Conservation (phyloP, 2,797 vertebrate species). For the Epinephelus coioides region DNA sequence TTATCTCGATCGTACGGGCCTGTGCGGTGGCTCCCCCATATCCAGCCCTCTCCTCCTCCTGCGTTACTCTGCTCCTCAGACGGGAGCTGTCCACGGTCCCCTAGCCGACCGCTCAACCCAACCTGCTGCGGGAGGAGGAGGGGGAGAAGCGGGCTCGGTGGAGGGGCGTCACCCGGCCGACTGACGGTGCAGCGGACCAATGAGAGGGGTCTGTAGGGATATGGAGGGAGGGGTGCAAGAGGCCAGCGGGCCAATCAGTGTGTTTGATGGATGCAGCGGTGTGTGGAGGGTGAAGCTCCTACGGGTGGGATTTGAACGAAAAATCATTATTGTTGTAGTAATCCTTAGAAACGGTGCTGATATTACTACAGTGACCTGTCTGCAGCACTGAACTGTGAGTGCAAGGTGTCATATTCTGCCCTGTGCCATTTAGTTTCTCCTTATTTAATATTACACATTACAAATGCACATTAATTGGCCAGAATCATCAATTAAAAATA, state of each 20-base stretch:
- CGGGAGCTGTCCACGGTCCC: slow-evolving; percentile 92
- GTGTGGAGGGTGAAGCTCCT: neutral
- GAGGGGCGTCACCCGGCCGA: slow-evolving; percentile 6
- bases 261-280: neutral
- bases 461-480: neutral
- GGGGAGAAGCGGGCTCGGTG: neutral
- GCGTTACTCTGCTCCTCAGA: slow-evolving; percentile 74
- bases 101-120: slow-evolving; percentile 87
- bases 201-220: rapidly evolving
- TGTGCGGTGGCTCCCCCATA: slow-evolving; percentile 90
- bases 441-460: neutral
- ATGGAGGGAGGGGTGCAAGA: neutral
- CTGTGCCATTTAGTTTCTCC: neutral
- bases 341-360: neutral
- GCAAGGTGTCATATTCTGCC: neutral
- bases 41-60: slow-evolving; percentile 91
- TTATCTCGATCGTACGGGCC: slow-evolving; percentile 88
- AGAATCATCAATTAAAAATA: neutral
- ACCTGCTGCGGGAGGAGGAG: slow-evolving; percentile 70
- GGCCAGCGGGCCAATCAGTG: slow-evolving; percentile 41
- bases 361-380: neutral
- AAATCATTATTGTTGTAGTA: neutral
- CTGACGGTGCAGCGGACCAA: slow-evolving; percentile 17
- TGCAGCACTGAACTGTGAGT: neutral
- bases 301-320: neutral